Base-by-base conservation (phyloP, 1,140 invertebrate genomes). In the Prorops nasuta region DNA sequence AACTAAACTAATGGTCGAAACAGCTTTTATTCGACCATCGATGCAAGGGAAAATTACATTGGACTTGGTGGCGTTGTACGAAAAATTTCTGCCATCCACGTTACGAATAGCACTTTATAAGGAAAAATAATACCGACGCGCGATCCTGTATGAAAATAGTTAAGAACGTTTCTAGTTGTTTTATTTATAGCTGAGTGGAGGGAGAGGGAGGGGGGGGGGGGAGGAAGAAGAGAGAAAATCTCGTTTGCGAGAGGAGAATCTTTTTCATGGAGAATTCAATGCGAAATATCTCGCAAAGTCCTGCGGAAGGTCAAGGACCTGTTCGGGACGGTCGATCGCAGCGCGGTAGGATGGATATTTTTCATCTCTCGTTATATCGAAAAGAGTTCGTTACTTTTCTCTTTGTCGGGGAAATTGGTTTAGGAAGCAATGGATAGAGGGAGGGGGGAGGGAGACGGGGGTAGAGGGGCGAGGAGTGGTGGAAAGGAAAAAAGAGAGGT, bases 361-460 rank as follows among this genome's bases (percentile, higher is more conserved):
- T 44, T 35, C 31, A 22, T 47, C 37, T 43, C n/a, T 37, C 16
- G 14, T 52, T 12, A 9, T 17, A 36, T 35, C 32, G 14, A 35
- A 9, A 35, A 14, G 21, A 41, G 22, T 32, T 12, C 1, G 18
- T 37, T 18, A 16, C 18, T 21, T 35, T 31, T 43, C 19, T 36
- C 28, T 3, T 22, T 34, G n/a, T 31, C 18, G n/a, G 18, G 28
- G 10, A 17, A 19, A 36, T 48, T 36, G 32, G 10, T 15, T 43
- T 34, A 35, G 9, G 15, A 15, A 35, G 14, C 15, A 36, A 16
- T 10, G 43, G 39, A 40, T 38, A n/a, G 10, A 31, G 28, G 21
- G 8, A n/a, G 15, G 6, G 35, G 14, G 24, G 24, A 28, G 24
- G 4, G 24, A 28, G 24, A 28, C 4, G 24, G 24, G 24, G 24